Evolutionary conservation across 1,140 invertebrate genomes (phyloP).

Genomic region (Melipona quadrifasciata): DNA sequence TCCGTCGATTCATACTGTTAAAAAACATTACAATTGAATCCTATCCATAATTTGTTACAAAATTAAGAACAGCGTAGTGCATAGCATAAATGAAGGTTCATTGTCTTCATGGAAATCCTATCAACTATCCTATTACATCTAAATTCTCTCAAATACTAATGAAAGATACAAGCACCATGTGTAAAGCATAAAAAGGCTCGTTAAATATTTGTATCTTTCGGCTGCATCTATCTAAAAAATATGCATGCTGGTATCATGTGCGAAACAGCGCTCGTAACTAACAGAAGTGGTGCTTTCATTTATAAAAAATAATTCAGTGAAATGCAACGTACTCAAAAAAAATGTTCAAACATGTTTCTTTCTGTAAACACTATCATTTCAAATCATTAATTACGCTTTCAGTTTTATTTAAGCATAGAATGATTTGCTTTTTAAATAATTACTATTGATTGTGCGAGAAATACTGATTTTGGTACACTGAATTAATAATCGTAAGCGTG

Average conservation of each 20-base stretch:
- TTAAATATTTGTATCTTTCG: slow-evolving; percentile 31
- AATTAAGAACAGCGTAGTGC: slow-evolving; percentile 22
- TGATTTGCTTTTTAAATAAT: slow-evolving; percentile 2
- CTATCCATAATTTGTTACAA: too few species aligned
- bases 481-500: slow-evolving; percentile 41
- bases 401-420: slow-evolving; percentile 22
- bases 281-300: slow-evolving; percentile 21
- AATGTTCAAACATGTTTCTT: slow-evolving; percentile 1
- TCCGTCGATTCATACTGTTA: slow-evolving; percentile 90
- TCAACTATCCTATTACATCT: neutral
- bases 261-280: slow-evolving; percentile 18
- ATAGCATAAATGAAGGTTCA: slow-evolving; percentile 38
- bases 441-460: neutral
- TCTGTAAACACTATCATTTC: neutral
- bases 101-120: neutral
- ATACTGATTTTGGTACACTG: neutral
- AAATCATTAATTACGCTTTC: slow-evolving; percentile 18
- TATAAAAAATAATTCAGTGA: slow-evolving; percentile 4
- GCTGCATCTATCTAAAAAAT: slow-evolving; percentile 3
- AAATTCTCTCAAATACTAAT: slow-evolving; percentile 38
- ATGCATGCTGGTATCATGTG: slow-evolving; percentile 35
- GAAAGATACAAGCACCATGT: slow-evolving; percentile 27
- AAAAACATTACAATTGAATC: slow-evolving; percentile 6
- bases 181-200: neutral
- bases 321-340: slow-evolving; percentile 15